Percentiles rank a stretch among this genome's conserved stretches.
Evolutionary conservation across 1,140 invertebrate genomes (phyloP).

Genomic region (Euborellia annulipes): DNA sequence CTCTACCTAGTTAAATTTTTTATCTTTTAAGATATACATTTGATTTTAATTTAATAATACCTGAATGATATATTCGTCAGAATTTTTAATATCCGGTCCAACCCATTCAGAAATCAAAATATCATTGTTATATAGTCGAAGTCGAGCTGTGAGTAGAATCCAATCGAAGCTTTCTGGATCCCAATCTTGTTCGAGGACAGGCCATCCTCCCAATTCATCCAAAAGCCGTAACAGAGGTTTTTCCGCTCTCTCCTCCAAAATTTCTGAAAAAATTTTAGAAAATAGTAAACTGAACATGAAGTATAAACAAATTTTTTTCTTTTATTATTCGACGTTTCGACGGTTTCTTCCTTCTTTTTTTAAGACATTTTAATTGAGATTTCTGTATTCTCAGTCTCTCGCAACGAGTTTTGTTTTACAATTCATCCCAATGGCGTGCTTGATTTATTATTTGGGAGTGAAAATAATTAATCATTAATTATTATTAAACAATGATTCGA

Average conservation of each 20-base stretch:
- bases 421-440: too few species aligned
- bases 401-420: too few species aligned
- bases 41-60: slow-evolving; percentile 26
- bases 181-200: slow-evolving; percentile 51
- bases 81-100: slow-evolving; percentile 77
- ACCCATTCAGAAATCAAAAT: slow-evolving; percentile 71
- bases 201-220: slow-evolving; percentile 67
- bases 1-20: too few species aligned
- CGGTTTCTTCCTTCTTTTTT: too few species aligned
- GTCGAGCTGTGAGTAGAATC: slow-evolving; percentile 52
- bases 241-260: slow-evolving; percentile 48
- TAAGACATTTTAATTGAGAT: too few species aligned
- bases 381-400: too few species aligned
- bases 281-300: too few species aligned
- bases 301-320: too few species aligned
- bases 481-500: too few species aligned
- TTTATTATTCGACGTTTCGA: slow-evolving; percentile 3
- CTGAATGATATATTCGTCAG: slow-evolving; percentile 70
- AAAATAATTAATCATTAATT: too few species aligned
- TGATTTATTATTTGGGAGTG: too few species aligned
- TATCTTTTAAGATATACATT: neutral
- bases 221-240: slow-evolving; percentile 55
- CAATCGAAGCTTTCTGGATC: slow-evolving; percentile 49
- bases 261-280: slow-evolving; percentile 26
- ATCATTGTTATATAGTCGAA: slow-evolving; percentile 71